Evolutionary conservation across 1,140 invertebrate species (phyloP), one percentile per base, ranked within the genome.

Genomic region (Megalonaias nervosa): DNA sequence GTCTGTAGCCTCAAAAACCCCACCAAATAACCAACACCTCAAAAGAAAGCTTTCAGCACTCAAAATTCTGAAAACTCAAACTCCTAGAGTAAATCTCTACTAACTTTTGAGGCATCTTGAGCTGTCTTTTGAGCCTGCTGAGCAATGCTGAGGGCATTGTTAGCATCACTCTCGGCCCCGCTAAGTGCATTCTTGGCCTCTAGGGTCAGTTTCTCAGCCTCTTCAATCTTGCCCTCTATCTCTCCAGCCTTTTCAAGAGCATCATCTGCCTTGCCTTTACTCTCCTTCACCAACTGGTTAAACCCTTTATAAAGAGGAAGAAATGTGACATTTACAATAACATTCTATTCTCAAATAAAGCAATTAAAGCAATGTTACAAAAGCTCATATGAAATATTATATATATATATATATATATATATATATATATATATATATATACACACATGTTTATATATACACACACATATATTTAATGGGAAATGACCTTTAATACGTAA

Each of bases 281-380:
- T 97, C 64, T 94, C 94, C 81, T 96, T 93, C 3, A 98, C 96
- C 90, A 97, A 93, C 62, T 95, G 93, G 88, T 98, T 96, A 92
- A 98, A 99, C 87, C 95, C 97, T 95, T 84, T 31, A 79, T 79
- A 83, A 66, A 61, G 55, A 58, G 38, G 17, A 57, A 67, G n/a
- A 17, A n/a, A 66, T 26, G 19, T 65, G 38, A 48, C 38, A 48
- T 48, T 6, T 48, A 48, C 38, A 48, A 48, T 9, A 48, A 48
- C 6, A 48, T 48, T 48, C 6, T 9, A 48, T 48, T 48, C 38
- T 48, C 38, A 48, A 31, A 31, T 31, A 31, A 26, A 26, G 26
- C 1, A 26, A 26, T 26, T 26, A 26, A 31, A 31, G 26, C 26
- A 48, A 48, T 48, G 4, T 48, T 48, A 48, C 38, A 48, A 48